Conservation (phyloP, 2,113 vertebrate species). For the Cyanoderma ruficeps region DNA sequence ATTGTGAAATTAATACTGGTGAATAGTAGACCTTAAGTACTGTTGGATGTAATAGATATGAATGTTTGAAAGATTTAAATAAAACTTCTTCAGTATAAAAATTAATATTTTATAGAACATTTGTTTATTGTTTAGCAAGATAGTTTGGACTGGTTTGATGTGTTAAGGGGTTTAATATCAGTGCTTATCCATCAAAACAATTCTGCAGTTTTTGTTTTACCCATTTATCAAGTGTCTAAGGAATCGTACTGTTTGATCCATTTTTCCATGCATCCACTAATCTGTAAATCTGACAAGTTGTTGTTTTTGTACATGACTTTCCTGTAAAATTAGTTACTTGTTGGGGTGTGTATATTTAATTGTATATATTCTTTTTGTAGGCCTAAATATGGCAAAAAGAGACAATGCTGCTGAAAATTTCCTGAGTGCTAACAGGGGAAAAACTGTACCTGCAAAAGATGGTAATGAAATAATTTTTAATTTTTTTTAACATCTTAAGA, state of each 20-base stretch:
- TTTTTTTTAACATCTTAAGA: neutral
- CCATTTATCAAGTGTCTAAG: neutral
- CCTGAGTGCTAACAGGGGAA: slow-evolving; percentile 44
- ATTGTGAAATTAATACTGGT: neutral
- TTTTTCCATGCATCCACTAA: neutral
- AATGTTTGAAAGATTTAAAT: neutral
- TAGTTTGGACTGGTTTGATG: neutral
- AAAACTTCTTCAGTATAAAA: neutral
- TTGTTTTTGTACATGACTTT: neutral
- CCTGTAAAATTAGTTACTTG: neutral
- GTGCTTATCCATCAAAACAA: neutral
- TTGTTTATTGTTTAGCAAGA: neutral
- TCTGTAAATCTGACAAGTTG: neutral
- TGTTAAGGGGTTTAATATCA: neutral
- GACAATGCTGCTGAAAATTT: slow-evolving; percentile 50
- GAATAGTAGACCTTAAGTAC: neutral
- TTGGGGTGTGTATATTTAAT: neutral
- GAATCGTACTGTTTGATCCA: neutral
- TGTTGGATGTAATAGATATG: neutral
- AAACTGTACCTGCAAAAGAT: slow-evolving; percentile 59
- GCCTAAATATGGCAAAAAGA: slow-evolving; percentile 69
- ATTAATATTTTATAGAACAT: neutral
- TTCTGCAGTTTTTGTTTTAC: neutral
- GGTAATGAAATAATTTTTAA: slow-evolving; percentile 43
- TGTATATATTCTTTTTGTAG: slow-evolving; percentile 45